A percentile compares a stretch with the other conserved stretches of the same genome.
phyloP scores from a whole-genome alignment of 2,797 vertebrate genomes.

The Peromyscus nudipes region DNA sequence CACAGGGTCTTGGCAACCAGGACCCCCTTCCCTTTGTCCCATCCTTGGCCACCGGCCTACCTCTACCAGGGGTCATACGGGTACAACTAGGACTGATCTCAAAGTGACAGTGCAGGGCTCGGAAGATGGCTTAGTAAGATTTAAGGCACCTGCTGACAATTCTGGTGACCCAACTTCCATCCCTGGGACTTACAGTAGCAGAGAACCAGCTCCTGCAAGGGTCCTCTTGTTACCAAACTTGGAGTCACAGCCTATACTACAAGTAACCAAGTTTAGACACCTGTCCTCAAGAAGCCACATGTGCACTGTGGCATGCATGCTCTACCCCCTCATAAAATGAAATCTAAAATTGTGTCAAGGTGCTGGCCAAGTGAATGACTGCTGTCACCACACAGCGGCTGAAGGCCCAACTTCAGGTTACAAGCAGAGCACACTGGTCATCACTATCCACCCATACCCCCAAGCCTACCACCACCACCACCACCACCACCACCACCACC shows the following conservation, averaged over 20 bases:
- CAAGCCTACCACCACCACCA: not conserved
- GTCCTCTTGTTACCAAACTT: not conserved
- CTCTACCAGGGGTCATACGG: not conserved
- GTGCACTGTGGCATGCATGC: not conserved
- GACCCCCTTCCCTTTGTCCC: too few relatives aligned
- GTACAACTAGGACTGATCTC: not conserved
- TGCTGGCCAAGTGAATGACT: not conserved
- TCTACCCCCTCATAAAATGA: not conserved
- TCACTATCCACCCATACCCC: too few relatives aligned
- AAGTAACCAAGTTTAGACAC: not conserved
- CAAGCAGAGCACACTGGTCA: too few relatives aligned
- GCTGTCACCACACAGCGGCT: fast-evolving
- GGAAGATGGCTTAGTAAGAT: not conserved
- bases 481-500: not conserved
- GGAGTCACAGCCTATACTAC: not conserved
- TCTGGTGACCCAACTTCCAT: not conserved
- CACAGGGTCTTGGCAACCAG: too few relatives aligned
- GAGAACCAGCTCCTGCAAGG: not conserved
- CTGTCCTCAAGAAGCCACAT: not conserved
- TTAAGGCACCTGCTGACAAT: not conserved
- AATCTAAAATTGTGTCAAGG: not conserved
- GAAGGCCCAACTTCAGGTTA: not conserved
- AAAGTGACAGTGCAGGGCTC: not conserved
- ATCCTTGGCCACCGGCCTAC: not conserved
- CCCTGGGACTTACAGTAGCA: not conserved